Evolutionary conservation across 2,888 invertebrate genomes (phyloP).

Genomic region (Hydriomena furcata): DNA sequence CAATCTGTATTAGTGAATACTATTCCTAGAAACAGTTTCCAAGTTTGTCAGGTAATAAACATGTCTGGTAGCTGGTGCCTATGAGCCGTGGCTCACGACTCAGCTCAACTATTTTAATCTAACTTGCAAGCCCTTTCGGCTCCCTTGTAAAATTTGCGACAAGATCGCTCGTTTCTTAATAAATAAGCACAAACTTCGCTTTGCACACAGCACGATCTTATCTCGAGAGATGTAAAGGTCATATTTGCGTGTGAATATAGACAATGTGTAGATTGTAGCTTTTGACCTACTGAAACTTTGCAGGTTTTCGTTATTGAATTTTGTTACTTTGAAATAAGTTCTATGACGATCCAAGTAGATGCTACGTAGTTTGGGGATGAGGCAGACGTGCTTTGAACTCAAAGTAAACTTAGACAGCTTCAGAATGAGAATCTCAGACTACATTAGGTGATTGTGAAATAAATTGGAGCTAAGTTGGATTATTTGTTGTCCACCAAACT

Average conservation of each 20-base stretch:
- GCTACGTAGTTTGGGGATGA: constrained; percentile 22
- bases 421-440: background rate
- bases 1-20: no score
- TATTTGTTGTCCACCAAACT: no score
- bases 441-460: no score
- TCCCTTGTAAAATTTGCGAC: constrained; percentile 61
- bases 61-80: constrained; percentile 42
- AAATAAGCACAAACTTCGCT: constrained; percentile 50
- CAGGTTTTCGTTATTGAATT: constrained; percentile 60
- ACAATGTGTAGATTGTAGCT: constrained; percentile 11
- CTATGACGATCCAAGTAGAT: constrained; percentile 37
- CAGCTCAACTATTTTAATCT: constrained; percentile 71
- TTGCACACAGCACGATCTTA: constrained; percentile 30
- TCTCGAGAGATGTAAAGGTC: constrained; percentile 7
- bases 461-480: no score
- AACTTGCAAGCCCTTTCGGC: constrained; percentile 56
- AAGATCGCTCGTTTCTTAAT: constrained; percentile 66
- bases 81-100: constrained; percentile 44
- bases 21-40: constrained; percentile 1
- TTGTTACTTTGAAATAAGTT: constrained; percentile 53
- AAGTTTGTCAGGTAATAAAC: constrained; percentile 36
- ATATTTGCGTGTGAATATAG: constrained; percentile 23
- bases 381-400: constrained; percentile 9
- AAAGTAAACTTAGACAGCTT: constrained; percentile 5
- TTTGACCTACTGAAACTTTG: constrained; percentile 44